These are phyloP conservation scores for Aspidiotus destructor DNA, from an alignment of 2,888 invertebrate genomes.

Conservation along the genomic window DNA sequence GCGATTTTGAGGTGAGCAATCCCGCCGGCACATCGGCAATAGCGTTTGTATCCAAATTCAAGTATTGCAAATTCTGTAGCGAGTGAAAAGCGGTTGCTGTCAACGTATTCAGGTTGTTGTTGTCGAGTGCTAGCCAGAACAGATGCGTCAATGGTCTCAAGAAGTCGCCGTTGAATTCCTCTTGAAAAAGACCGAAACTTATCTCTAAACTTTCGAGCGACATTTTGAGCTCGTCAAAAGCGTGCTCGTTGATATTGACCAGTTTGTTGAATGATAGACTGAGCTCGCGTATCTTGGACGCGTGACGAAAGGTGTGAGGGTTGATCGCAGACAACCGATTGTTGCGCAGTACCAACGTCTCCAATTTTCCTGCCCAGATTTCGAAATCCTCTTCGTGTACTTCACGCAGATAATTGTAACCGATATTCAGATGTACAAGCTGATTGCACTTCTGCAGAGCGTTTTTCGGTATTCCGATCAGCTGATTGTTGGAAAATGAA, in stretches of 20 bases:
- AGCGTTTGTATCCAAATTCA: conserved; percentile 78
- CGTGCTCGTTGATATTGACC: conserved; percentile 66
- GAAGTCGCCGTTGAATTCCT: conserved; percentile 65
- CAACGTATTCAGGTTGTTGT: conserved; percentile 70
- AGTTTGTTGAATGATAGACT: conserved; percentile 86
- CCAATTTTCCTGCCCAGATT: conserved; percentile 67
- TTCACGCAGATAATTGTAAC: conserved; percentile 73
- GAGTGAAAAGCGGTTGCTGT: conserved; percentile 60
- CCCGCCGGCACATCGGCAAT: conserved; percentile 59
- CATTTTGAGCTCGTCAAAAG: conserved; percentile 65
- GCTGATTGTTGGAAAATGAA: conserved; percentile 70
- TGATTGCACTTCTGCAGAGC: conserved; percentile 62
- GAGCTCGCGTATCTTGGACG: conserved; percentile 71
- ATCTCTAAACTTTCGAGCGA: conserved; percentile 73
- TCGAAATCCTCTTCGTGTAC: conserved; percentile 61
- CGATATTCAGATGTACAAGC: conserved; percentile 76
- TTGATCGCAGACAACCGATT: conserved; percentile 65
- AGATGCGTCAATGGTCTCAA: conserved; percentile 63
- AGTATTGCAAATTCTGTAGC: conserved; percentile 61
- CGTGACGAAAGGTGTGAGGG: conserved; percentile 60
- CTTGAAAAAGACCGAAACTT: conserved; percentile 73
- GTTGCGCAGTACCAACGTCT: conserved; percentile 70
- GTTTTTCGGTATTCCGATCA: conserved; percentile 59
- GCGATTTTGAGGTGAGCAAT: conserved; percentile 58
- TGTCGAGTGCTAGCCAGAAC: conserved; percentile 75